Evolutionary conservation across 2,113 vertebrate species (phyloP).

Genomic region (Chunga burmeisteri): DNA sequence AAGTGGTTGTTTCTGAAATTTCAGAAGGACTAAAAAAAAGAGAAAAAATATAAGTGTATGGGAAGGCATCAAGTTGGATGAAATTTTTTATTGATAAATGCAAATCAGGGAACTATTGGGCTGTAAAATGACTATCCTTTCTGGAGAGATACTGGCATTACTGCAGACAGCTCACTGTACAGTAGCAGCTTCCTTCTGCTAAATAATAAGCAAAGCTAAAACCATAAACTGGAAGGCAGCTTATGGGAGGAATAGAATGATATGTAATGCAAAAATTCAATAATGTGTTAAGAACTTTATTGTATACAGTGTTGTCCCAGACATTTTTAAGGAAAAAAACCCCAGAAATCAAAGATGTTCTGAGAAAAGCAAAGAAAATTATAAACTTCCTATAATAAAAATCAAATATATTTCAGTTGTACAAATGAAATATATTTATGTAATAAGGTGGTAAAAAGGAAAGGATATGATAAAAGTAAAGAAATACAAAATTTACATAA

Average conservation of each 20-base stretch:
- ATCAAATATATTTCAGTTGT: not conserved
- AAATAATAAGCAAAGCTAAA: not conserved
- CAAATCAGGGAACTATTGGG: not conserved
- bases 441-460: not conserved
- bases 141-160: not conserved
- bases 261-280: not conserved
- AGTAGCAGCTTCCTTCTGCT: not conserved
- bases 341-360: not conserved
- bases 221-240: not conserved
- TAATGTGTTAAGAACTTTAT: not conserved
- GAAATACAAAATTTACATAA: not conserved
- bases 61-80: not conserved
- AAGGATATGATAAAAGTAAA: not conserved
- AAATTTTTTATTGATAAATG: not conserved
- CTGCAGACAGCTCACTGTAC: not conserved
- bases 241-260: not conserved
- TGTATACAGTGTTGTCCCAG: not conserved
- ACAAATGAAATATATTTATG: not conserved
- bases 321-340: not conserved
- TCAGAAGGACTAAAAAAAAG: not conserved
- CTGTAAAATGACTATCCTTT: not conserved
- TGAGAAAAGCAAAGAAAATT: not conserved
- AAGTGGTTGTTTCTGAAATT: not conserved
- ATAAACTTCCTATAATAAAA: not conserved
- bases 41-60: fast-evolving